A percentile compares a stretch with the other conserved stretches of the same genome.
Conservation (phyloP, 2,113 vertebrate species). For the Rhinopithecus roxellana region DNA sequence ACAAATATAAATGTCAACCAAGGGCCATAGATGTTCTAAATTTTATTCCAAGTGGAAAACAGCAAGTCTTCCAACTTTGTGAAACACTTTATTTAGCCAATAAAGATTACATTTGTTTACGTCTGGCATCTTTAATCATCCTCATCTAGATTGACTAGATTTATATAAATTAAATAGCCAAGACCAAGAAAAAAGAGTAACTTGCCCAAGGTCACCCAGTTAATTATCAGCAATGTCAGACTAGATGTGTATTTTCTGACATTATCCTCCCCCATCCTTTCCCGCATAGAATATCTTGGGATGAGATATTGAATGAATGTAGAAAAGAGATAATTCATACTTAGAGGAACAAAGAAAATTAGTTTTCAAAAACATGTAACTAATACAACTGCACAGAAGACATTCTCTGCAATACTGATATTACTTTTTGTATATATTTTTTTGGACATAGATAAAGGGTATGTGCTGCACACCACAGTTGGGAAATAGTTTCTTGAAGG, state of each 20-base stretch:
- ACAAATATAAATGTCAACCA: neutral
- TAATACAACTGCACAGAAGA: neutral
- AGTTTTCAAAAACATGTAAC: neutral
- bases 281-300: neutral
- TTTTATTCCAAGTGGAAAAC: neutral
- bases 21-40: neutral
- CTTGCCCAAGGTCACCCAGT: neutral
- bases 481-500: neutral
- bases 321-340: neutral
- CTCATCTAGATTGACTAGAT: neutral
- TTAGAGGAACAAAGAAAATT: neutral
- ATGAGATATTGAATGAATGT: neutral
- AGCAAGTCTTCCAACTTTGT: neutral
- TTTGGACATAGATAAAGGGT: neutral
- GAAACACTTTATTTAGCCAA: conserved; percentile 3
- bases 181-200: neutral
- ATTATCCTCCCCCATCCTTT: neutral
- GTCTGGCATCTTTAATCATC: neutral
- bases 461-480: neutral
- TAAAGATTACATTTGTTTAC: conserved; percentile 4
- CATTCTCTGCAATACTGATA: neutral
- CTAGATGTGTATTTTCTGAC: neutral
- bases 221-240: neutral
- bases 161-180: neutral
- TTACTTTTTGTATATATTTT: neutral